Evolutionary conservation across 2,888 invertebrate genomes (phyloP), one percentile per base, ranked within the genome.

Genomic region (Troides oblongomaculatus): DNA sequence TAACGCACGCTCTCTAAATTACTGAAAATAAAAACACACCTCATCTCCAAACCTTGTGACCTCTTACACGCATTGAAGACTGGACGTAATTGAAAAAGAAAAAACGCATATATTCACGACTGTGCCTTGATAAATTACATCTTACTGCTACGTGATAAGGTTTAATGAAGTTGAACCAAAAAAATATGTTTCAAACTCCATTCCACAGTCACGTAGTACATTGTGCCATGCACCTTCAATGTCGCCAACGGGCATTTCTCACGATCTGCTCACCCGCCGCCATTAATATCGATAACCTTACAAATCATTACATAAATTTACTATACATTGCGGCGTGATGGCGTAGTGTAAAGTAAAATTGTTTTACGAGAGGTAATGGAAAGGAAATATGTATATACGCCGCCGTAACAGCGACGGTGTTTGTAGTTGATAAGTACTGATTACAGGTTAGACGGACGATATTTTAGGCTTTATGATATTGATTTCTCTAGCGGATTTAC

Each of bases 211-310:
- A 53, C 61, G 59, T 64, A 46, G 60, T 76, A 81, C 79, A 76
- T 76, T 75, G 74, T 78, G 78, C 70, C 67, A 66, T 62, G 62
- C 64, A 25, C 53, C 60, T 64, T 68, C 62, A 64, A 69, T 76
- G 76, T 87, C 85, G 87, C 88, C 88, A 81, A 80, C 76, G 84
- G 88, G 87, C 80, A 72, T 86, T 88, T 89, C 89, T 84, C 89
- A 89, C 89, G 86, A 77, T 64, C 74, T 23, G 74, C 73, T 74
- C 76, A 74, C 76, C 75, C 70, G 74, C 69, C 39, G 64, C 57
- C 72, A 46, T 66, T 72, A 76, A 75, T 66, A 73, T 56, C 68
- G 68, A 69, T 57, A 69, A 76, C 62, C n/a, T 56, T 21, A 64
- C 63, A 56, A 58, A 72, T 62, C 18, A 64, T 56, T 30, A 50